Evolutionary conservation across 2,888 invertebrate species (phyloP), one percentile per base, ranked within the genome.

Genomic region (Hypsopygia costalis): DNA sequence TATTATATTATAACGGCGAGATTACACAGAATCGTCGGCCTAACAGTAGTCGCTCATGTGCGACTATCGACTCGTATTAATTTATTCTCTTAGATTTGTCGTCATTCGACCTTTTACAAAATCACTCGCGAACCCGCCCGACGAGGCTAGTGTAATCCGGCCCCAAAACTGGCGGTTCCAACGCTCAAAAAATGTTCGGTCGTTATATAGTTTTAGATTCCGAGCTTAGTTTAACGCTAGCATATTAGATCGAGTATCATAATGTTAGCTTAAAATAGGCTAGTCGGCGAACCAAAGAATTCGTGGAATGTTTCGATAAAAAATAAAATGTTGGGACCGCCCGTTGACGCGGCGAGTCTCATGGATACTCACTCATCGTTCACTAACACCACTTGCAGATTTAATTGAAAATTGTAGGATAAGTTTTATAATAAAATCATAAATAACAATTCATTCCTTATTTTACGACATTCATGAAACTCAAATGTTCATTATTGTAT

Each of bases 281-380:
- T 62, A 62, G 60, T 46, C 55, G 52, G 55, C 58, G 47, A 55
- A 64, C 69, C 70, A 69, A 71, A 71, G 69, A 69, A 62, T 58
- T 58, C 52, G 44, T 36, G 30, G 46, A 37, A 55, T 52, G 51
- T 56, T 55, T 49, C 51, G 46, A 46, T 46, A 49, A 50, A 56
- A 57, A 51, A 21, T 31, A 49, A 56, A 56, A 45, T 29, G 49
- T 65, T 58, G 65, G 67, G 55, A 65, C 59, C 58, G 61, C 55
- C 44, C 34, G 33, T 35, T 5, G 21, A 32, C 51, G 37, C 36
- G 39, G 2, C 16, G 38, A 44, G 37, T 46, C 39, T 25, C 25
- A 8, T 25, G 25, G 8, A n/a, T 6, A 1, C 1, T 25, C n/a
- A 25, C 5, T 11, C 20, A 16, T 32, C 32, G 9, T 32, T 11